Conservation (phyloP, 2,888 invertebrate species). For the Nymphalis urticae region DNA sequence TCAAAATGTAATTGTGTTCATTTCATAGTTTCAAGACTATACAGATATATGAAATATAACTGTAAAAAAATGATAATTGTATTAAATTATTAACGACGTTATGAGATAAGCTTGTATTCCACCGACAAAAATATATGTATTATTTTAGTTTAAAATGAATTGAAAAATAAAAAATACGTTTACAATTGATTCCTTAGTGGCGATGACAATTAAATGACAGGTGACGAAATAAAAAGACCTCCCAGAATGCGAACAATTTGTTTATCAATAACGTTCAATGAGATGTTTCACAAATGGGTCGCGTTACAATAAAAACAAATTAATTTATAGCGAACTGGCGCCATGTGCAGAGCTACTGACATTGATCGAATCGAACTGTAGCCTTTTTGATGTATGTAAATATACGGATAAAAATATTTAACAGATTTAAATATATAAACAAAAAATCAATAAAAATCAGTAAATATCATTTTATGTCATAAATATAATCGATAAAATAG, state of each 20-base stretch:
- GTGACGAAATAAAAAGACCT: slow-evolving; percentile 31
- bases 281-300: slow-evolving; percentile 37
- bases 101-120: background rate
- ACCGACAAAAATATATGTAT: background rate
- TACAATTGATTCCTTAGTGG: background rate
- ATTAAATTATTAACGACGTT: background rate
- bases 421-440: background rate
- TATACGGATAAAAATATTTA: background rate
- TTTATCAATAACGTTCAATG: slow-evolving; percentile 25
- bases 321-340: slow-evolving; percentile 45
- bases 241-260: slow-evolving; percentile 27
- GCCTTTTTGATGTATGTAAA: background rate
- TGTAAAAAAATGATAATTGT: background rate
- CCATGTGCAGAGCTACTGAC: slow-evolving; percentile 37
- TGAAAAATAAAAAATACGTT: background rate
- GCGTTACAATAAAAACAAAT: slow-evolving; percentile 46
- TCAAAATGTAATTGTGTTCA: background rate
- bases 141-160: background rate
- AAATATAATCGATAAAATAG: too few relatives aligned
- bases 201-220: slow-evolving; percentile 10
- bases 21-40: background rate
- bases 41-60: background rate
- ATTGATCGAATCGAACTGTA: slow-evolving; percentile 14
- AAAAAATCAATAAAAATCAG: too few relatives aligned
- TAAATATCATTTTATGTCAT: too few relatives aligned